A percentile compares a stretch with the other conserved stretches of the same genome.
Evolutionary conservation across 1,140 invertebrate genomes (phyloP).

Genomic region (Coenobita brevimanus): DNA sequence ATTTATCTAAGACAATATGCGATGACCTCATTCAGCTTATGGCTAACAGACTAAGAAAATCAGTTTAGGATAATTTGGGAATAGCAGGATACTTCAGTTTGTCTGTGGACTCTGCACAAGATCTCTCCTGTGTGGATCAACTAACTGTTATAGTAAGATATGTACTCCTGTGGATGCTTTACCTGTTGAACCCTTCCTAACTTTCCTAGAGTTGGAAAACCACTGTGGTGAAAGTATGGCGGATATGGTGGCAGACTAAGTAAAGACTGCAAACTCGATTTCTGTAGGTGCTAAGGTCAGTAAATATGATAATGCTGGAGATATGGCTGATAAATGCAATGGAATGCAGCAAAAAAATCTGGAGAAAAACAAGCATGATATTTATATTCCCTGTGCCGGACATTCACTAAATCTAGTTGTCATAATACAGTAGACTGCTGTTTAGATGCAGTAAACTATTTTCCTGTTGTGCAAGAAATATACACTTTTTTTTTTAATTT

Average conservation of each 20-base stretch:
- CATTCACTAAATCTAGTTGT: too few species aligned
- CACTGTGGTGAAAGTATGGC: conserved; percentile 15
- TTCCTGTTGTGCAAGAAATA: too few species aligned
- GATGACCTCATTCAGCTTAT: neutral
- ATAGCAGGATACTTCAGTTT: conserved; percentile 17
- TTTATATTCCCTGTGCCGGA: too few species aligned
- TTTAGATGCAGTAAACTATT: too few species aligned
- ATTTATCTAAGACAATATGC: too few species aligned
- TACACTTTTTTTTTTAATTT: too few species aligned
- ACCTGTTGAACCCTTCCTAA: too few species aligned
- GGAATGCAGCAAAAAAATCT: conserved; percentile 6
- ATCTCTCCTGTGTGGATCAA: neutral
- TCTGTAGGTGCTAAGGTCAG: conserved; percentile 3
- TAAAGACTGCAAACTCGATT: conserved; percentile 5
- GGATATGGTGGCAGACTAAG: neutral
- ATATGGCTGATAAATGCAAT: conserved; percentile 10
- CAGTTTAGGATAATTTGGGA: too few species aligned
- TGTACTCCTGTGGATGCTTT: too few species aligned
- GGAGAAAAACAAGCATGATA: too few species aligned
- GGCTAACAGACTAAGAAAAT: neutral
- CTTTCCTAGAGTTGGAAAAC: neutral
- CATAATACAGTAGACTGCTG: too few species aligned
- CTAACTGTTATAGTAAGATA: neutral
- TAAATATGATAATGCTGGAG: conserved; percentile 23
- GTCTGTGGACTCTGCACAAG: conserved; percentile 3